A percentile compares a stretch with the other conserved stretches of the same genome.
These are phyloP conservation scores for Nannoperca obscura DNA, from an alignment of 2,797 vertebrate species.

Conservation along the genomic window DNA sequence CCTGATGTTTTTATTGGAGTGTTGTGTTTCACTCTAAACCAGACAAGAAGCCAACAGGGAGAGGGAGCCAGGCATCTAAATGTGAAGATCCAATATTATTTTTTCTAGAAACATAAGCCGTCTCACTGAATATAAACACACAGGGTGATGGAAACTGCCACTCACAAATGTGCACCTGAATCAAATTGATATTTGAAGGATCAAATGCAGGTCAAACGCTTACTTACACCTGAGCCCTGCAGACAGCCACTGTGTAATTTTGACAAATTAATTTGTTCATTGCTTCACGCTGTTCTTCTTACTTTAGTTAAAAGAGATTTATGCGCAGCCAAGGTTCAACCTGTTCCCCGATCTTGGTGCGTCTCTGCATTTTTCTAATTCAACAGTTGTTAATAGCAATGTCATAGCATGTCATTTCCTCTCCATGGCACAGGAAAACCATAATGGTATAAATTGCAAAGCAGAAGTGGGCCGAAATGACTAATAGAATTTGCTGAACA, in stretches of 20 bases:
- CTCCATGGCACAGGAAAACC: slow-evolving; percentile 8
- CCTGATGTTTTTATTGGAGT: not conserved
- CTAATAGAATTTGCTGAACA: not conserved
- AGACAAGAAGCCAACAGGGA: slow-evolving; percentile 15
- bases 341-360: slow-evolving; percentile 14
- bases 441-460: slow-evolving; percentile 16
- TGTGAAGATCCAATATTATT: slow-evolving; percentile 37
- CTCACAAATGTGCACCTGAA: slow-evolving; percentile 46
- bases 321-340: slow-evolving; percentile 11
- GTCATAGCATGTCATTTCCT: slow-evolving; percentile 30
- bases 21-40: slow-evolving; percentile 22
- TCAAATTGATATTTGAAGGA: slow-evolving; percentile 53
- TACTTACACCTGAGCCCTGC: slow-evolving; percentile 30
- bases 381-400: slow-evolving; percentile 34
- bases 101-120: slow-evolving; percentile 30
- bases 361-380: slow-evolving; percentile 15
- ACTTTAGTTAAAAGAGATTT: slow-evolving; percentile 29
- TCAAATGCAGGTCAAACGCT: slow-evolving; percentile 44
- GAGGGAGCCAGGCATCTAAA: slow-evolving; percentile 31
- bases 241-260: slow-evolving; percentile 32
- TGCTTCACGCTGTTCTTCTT: slow-evolving; percentile 44
- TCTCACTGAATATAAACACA: slow-evolving; percentile 21
- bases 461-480: slow-evolving; percentile 1
- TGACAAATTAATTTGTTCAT: slow-evolving; percentile 45
- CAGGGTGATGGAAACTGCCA: slow-evolving; percentile 46